phyloP scores from a whole-genome alignment of 1,140 invertebrate genomes.

The Nephotettix cincticeps region DNA sequence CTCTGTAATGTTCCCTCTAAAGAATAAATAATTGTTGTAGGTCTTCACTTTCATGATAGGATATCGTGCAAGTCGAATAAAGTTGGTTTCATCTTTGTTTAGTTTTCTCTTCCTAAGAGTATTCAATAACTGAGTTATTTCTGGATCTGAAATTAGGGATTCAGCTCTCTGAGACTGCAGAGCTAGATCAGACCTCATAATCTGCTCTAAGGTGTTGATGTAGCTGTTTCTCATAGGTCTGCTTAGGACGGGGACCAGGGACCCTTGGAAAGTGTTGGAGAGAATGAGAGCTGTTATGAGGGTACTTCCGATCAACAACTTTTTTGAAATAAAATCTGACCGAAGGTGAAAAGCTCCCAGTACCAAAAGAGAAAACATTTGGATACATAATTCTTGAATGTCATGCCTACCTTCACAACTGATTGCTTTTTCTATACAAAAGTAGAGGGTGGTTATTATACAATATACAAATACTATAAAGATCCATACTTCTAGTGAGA shows the following conservation, averaged over 20 bases:
- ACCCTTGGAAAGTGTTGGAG: background rate
- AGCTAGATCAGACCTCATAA: background rate
- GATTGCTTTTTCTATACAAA: background rate
- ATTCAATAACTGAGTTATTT: background rate
- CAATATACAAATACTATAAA: background rate
- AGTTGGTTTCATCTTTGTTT: background rate
- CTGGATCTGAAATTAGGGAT: background rate
- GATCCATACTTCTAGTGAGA: background rate
- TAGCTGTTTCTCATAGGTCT: background rate
- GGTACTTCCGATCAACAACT: background rate
- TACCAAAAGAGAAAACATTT: background rate
- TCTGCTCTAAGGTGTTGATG: background rate
- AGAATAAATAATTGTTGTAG: background rate
- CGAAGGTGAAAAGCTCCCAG: background rate
- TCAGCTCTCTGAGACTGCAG: background rate
- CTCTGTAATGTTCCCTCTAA: background rate
- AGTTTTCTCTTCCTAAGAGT: background rate
- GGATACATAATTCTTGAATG: background rate
- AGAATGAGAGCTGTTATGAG: background rate
- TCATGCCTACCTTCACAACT: background rate
- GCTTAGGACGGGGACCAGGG: background rate
- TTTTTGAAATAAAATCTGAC: background rate
- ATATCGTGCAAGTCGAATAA: background rate
- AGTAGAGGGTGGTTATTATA: background rate
- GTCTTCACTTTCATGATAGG: background rate